These are phyloP conservation scores for Pterocles orientalis DNA, from an alignment of 2,113 vertebrate species.

Conservation along the genomic window DNA sequence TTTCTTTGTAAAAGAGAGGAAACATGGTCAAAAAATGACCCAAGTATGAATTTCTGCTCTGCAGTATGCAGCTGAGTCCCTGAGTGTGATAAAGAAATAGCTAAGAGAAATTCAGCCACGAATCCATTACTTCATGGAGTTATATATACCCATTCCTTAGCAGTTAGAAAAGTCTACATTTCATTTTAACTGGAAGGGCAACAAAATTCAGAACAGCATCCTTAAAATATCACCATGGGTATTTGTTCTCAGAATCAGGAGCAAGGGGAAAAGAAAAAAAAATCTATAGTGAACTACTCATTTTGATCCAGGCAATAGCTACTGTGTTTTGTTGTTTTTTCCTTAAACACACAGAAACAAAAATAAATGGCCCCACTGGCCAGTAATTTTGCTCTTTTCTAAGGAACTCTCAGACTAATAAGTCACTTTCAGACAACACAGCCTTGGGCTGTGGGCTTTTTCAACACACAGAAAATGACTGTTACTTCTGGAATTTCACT, in stretches of 20 bases:
- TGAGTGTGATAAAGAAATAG: background rate
- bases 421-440: background rate
- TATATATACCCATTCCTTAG: background rate
- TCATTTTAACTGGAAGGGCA: background rate
- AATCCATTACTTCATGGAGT: background rate
- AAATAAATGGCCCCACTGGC: background rate
- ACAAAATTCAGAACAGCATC: background rate
- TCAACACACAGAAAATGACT: background rate
- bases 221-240: background rate
- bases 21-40: background rate
- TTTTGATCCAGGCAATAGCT: background rate
- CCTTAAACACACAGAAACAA: background rate
- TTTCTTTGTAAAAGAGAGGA: background rate
- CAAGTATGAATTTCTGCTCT: background rate
- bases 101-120: background rate
- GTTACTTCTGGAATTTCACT: background rate
- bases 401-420: background rate
- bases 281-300: background rate
- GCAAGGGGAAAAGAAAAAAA: too few species aligned
- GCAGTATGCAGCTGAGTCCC: background rate
- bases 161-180: background rate
- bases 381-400: background rate
- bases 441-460: background rate
- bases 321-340: background rate
- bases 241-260: background rate